Evolutionary conservation across 1,140 invertebrate genomes (phyloP), one percentile per base, ranked within the genome.

Genomic region (Musca domestica): DNA sequence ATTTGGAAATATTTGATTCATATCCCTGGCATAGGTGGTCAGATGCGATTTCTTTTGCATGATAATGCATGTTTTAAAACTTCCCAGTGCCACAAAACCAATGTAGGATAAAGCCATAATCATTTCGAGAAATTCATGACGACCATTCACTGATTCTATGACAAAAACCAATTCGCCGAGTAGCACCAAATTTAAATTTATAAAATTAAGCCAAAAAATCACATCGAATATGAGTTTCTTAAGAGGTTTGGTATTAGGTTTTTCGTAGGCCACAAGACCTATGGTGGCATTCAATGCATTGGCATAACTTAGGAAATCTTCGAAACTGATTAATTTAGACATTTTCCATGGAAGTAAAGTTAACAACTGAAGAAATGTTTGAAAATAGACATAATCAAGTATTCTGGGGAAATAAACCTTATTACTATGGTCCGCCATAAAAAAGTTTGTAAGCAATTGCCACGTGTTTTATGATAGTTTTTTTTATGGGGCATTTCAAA

Each of bases 91-190:
- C 0, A 77, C 71, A 49, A 77, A 80, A 5, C 77, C 76, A 14
- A 79, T 77, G 22, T 79, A 80, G 0, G 73, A 75, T 71, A 79
- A 67, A 0, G 72, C 72, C 22, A 73, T 74, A 6, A 76, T 73
- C 14, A 72, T 69, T 3, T 79, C 71, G 6, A 76, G 46, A 3
- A 76, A 66, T 0, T 75, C 47, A 23, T 64, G 54, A 0, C 71
- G 71, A 2, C 70, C 54, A 12, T 47, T 51, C 1, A 75, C 17
- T 2, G 74, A 67, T 5, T 74, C 14, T 14, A 71, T 12, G 7
- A 77, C 69, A 64, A 71, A 77, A 0, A 75, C 10, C 4, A 72
- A 4, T 65, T 79, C 77, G 0, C 58, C 69, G 0, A 67, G 1
- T 1, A 72, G 15, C 6, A 63, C 61, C 0, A 67, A 0, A 48